These are phyloP conservation scores for Ischnura elegans DNA, from an alignment of 2,888 invertebrate species.

Conservation along the genomic window DNA sequence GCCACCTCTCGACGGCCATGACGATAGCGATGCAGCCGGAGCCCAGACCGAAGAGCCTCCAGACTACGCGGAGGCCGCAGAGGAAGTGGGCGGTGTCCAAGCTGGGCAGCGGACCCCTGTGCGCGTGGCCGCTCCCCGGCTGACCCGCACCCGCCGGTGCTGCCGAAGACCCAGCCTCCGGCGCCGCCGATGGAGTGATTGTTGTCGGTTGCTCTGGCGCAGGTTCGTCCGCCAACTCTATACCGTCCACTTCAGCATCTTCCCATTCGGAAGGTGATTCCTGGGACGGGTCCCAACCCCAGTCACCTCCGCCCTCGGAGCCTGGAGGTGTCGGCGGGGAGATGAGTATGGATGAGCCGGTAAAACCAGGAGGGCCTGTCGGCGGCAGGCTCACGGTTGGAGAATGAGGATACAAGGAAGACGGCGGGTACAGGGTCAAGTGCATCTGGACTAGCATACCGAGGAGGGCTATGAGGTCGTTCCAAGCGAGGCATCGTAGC, in stretches of 20 bases:
- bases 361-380: conserved; percentile 82
- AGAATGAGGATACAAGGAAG: conserved; percentile 1
- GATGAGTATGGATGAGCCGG: not conserved
- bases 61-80: conserved; percentile 85
- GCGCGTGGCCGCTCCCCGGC: conserved; percentile 84
- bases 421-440: conserved; percentile 78
- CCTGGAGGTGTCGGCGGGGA: not conserved
- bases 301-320: not conserved
- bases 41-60: conserved; percentile 91
- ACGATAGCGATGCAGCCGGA: conserved; percentile 93
- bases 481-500: conserved; percentile 87
- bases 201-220: not conserved
- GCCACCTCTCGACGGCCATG: conserved; percentile 93
- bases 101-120: conserved; percentile 75
- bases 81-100: conserved; percentile 74
- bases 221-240: not conserved
- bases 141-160: not conserved
- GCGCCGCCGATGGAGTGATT: not conserved
- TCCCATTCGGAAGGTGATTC: not conserved
- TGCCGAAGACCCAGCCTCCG: not conserved
- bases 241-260: not conserved
- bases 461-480: conserved; percentile 88
- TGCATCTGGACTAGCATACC: conserved; percentile 88
- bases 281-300: not conserved
- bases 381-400: conserved; percentile 76